phyloP scores from a whole-genome alignment of 2,113 vertebrate genomes.

The Piprites chloris region DNA sequence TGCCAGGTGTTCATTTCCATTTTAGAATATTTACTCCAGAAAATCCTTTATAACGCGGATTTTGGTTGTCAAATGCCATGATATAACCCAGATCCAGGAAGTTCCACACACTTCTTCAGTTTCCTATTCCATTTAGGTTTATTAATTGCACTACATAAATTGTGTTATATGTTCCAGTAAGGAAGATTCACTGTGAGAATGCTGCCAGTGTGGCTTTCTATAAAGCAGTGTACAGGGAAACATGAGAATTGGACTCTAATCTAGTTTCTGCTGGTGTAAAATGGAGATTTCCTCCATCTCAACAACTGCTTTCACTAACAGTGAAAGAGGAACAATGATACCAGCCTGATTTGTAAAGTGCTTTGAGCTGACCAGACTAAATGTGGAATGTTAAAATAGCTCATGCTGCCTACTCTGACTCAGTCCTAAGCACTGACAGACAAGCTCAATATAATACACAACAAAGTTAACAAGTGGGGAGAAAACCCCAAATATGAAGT shows the following conservation, averaged over 20 bases:
- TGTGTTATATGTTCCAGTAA: background rate
- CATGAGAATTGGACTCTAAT: background rate
- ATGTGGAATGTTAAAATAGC: background rate
- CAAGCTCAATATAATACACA: background rate
- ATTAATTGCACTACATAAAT: background rate
- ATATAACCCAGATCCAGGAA: background rate
- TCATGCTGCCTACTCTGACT: background rate
- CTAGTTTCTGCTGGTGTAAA: background rate
- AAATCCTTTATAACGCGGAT: background rate
- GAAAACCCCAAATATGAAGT: background rate
- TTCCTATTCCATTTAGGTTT: background rate
- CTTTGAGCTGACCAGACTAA: background rate
- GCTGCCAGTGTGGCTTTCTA: background rate
- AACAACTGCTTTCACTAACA: background rate
- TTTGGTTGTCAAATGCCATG: background rate
- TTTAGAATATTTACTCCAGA: background rate
- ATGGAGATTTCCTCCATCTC: background rate
- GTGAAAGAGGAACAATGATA: background rate
- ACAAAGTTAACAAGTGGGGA: background rate
- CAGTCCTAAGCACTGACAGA: background rate
- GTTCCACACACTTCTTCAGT: background rate
- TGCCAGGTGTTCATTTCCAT: background rate
- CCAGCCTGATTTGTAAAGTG: background rate
- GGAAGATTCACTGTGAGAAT: background rate
- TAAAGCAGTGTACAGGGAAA: background rate